Evolutionary conservation across 2,113 vertebrate species (phyloP), one percentile per base, ranked within the genome.

Genomic region (Peromyscus polionotus): DNA sequence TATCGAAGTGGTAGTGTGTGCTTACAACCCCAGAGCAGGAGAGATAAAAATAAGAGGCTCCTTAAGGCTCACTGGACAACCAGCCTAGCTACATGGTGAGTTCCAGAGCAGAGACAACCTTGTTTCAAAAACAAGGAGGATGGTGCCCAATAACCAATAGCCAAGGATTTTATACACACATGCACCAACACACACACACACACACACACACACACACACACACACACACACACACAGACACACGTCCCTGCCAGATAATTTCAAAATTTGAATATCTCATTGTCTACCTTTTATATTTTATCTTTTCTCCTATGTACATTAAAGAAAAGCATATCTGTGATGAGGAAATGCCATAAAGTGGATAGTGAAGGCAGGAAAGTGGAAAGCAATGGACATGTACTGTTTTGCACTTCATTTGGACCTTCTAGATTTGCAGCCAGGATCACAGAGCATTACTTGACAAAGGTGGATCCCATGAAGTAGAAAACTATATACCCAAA

Each of bases 221-320:
- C 80, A 81, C 19, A 59, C 11, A 28, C 6, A 84, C 11, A 63
- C n/a, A 65, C 59, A 42, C 19, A n/a, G n/a, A 8, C 81, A 85
- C n/a, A 42, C 61, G 13, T 42, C 6, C 6, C 5, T 67, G 5
- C 31, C 68, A 88, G 59, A 48, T 77, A 20, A 88, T 88, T 72
- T 12, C 57, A 39, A 97, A 89, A 89, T 90, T 63, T 81, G 54
- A 88, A 93, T 92, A 36, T 88, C 17, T 89, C 42, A 57, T 57
- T 87, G 19, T 94, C 14, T 65, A 83, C 22, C 81, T 83, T 86
- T 92, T 54, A 91, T 85, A 87, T 42, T 91, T 73, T 36, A 16
- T 77, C 20, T 65, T 91, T 92, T 76, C 68, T 51, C 16, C 22
- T 39, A 26, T 48, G 33, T 67, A 28, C 22, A 89, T 63, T 16